Base-by-base conservation (phyloP, 2,113 vertebrate genomes). In the Himantopus leucocephalus region DNA sequence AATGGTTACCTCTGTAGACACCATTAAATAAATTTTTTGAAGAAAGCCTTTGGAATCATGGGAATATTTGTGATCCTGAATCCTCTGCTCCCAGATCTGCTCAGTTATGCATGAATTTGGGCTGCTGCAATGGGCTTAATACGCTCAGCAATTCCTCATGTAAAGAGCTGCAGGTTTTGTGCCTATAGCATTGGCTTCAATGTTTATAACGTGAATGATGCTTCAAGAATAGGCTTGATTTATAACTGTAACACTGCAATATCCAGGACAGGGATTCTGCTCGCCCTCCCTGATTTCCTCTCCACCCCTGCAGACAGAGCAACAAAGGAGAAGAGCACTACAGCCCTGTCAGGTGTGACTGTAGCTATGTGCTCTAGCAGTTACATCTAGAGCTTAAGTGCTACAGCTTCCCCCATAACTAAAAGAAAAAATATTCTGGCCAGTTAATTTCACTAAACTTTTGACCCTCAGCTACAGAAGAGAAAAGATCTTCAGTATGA, bases 361-460 rank as follows among this genome's bases (percentile, higher is more conserved):
- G 30, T 18, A 60, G 7, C 23, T 30, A 16, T 5, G 26, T 66
- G 30, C 59, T 78, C n/a, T 85, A 67, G 32, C 47, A 76, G 60
- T 48, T 84, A 32, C 2, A 0, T 60, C 43, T 59, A n/a, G 17
- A 92, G 17, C 34, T 80, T 23, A 59, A 75, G 32, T 5, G 4
- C 64, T 34, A 23, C 78, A 76, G 34, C 23, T 73, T 79, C 71
- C 48, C 14, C 48, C 30, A 30, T 73, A 68, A 90, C 80, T 70
- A 73, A 83, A 94, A 60, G 29, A 74, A 37, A 14, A 14, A 76
- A 50, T 15, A 15, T 83, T 66, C 41, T 53, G 32, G 24, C 30
- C 66, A 85, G 34, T 80, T 88, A 34, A 77, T 74, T 76, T 48
- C 59, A 39, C 34, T 91, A 43, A 58, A 53, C 19, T 95, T 90